These are phyloP conservation scores for Nixonia krombeini DNA, from an alignment of 1,140 invertebrate species.

Conservation along the genomic window DNA sequence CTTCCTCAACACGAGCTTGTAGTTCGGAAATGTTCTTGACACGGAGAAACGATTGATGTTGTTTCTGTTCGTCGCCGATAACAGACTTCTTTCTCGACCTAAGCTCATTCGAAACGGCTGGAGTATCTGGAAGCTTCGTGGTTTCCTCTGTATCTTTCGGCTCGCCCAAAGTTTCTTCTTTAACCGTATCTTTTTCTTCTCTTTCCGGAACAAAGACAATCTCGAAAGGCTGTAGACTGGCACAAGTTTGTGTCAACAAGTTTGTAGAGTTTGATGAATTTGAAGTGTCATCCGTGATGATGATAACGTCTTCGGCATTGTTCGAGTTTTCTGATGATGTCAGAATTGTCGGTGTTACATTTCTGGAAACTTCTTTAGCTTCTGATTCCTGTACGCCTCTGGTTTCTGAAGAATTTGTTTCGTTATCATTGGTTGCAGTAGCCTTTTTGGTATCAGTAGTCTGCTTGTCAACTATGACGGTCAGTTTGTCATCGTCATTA, in stretches of 20 bases:
- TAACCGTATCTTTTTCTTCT: background rate
- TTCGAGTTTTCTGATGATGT: background rate
- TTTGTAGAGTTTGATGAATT: background rate
- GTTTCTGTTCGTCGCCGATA: background rate
- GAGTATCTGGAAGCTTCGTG: no score
- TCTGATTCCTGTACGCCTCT: no score
- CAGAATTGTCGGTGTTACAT: background rate
- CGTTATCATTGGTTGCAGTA: no score
- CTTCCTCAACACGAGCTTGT: conserved; percentile 23
- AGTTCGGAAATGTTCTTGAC: conserved; percentile 30
- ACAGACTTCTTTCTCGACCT: background rate
- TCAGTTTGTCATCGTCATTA: no score
- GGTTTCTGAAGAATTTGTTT: no score
- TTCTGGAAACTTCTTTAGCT: no score
- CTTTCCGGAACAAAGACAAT: background rate
- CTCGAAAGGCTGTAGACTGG: background rate
- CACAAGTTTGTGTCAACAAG: no score
- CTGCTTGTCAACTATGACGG: no score
- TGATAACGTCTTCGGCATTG: background rate
- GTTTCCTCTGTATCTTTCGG: background rate
- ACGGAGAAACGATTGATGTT: no score
- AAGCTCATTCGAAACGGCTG: background rate
- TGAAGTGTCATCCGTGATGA: background rate
- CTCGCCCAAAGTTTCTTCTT: no score
- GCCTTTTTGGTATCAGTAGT: no score